Evolutionary conservation across 1,140 invertebrate species (phyloP), one percentile per base, ranked within the genome.

Genomic region (Colletes latitarsis): DNA sequence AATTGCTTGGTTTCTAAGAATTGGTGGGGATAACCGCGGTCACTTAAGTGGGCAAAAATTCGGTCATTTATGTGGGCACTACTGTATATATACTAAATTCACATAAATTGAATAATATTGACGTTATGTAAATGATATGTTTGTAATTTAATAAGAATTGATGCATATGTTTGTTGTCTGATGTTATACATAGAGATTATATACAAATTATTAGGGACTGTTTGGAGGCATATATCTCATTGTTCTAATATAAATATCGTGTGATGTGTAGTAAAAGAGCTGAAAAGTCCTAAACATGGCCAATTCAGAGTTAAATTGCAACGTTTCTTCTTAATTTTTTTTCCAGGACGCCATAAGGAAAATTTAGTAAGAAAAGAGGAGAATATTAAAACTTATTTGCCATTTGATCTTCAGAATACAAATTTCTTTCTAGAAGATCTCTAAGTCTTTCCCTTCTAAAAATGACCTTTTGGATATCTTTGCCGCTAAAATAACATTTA

Each of bases 321-420:
- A 43, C 41, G 57, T 67, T 1, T 78, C 63, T 46, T 60, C 15
- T 49, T 64, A 1, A 14, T 63, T 30, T 41, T 53, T 9, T 67
- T 94, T 94, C 76, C 88, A 96, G 95, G 94, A 77, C 95, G 94
- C 90, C 94, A 93, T 15, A 93, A 94, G 91, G 93, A 95, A 82
- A 95, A 95, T 83, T 90, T 92, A 63, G 68, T 80, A 14, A 91
- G 94, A 79, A 93, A 94, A 86, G 91, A 94, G 68, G 91, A 93
- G 79, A 94, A 94, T 21, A 93, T 93, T 58, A 88, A 94, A 10
- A 93, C 85, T 43, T 96, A 95, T 90, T 95, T 96, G 94, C 96
- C 96, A 5, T 93, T 95, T 86, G 95, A 94, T 80, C 88, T 96
- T 82, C 94, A 95, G 88, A 81, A 94, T 88, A 85, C 94, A 0